Base-by-base conservation (phyloP, 2,888 invertebrate genomes). In the Lysandra bellargus region DNA sequence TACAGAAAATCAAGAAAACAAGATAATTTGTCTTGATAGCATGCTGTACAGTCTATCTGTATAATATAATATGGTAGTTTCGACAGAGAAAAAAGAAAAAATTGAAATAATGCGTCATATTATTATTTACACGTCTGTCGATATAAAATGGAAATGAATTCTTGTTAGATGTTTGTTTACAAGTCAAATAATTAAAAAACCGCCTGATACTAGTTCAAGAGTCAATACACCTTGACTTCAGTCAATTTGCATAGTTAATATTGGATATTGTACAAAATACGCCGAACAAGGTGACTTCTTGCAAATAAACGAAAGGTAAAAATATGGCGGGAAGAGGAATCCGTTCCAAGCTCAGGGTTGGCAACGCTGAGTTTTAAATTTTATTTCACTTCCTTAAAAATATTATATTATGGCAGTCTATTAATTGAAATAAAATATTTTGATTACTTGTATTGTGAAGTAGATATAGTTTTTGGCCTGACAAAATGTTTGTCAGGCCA, bases 281-380 rank as follows among this genome's bases (percentile, higher is more conserved):
- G 33, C 1, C 69, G 69, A 69, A 37, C 69, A 69, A 69, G 69
- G 69, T 17, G 69, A 69, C 33, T 69, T 33, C 69, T 69, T 69
- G 17, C 69, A 37, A 69, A 69, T 69, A 69, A 69, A 69, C 69
- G 69, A 69, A 69, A 69, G 69, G 69, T 69, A 69, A 33, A 69
- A 33, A 69, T 14, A 69, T 69, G 33, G 69, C 69, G 33, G 33
- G 33, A 69, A 69, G 69, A 69, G 69, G 69, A 69, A 69, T 69
- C 69, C 69, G 69, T 69, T 33, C 69, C 33, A 69, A 33, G 33
- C 33, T 17, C 17, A 69, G 69, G 69, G 69, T 17, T 69, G 69
- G 33, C 69, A 17, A 37, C 69, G 69, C 12, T 4, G 14, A 69
- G 33, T 69, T 69, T 69, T 37, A 2, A 12, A 17, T 69, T 30